Evolutionary conservation across 2,113 vertebrate species (phyloP).

Genomic region (Scolopax mira): DNA sequence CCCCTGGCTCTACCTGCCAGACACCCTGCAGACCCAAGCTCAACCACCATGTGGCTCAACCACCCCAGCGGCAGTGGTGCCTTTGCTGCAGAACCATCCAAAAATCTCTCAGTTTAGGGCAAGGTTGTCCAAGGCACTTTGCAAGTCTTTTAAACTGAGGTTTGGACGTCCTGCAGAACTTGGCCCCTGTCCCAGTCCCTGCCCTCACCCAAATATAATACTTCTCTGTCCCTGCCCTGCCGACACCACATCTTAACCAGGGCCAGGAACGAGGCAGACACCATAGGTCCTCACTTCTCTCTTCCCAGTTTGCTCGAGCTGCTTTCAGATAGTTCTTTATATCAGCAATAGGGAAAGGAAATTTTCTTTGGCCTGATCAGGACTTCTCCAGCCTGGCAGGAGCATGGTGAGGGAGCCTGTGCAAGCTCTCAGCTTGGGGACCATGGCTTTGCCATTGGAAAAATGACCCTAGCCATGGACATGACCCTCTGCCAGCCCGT

Average conservation of each 20-base stretch:
- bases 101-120: background rate
- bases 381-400: background rate
- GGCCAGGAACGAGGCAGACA: background rate
- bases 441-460: background rate
- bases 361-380: background rate
- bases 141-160: background rate
- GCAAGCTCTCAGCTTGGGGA: background rate
- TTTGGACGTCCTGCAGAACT: background rate
- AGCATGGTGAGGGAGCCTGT: background rate
- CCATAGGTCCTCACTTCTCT: background rate
- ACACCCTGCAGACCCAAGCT: background rate
- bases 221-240: background rate
- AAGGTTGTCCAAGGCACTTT: background rate
- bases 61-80: background rate
- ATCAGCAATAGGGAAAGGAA: background rate
- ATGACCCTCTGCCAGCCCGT: background rate
- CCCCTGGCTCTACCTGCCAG: background rate
- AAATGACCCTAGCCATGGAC: background rate
- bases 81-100: background rate
- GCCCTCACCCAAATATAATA: background rate
- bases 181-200: background rate
- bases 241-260: background rate
- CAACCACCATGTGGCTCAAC: fast-evolving
- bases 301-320: background rate
- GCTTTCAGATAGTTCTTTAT: background rate